Evolutionary conservation across 2,797 vertebrate genomes (phyloP), one percentile per base, ranked within the genome.

Genomic region (Rhinella marina): DNA sequence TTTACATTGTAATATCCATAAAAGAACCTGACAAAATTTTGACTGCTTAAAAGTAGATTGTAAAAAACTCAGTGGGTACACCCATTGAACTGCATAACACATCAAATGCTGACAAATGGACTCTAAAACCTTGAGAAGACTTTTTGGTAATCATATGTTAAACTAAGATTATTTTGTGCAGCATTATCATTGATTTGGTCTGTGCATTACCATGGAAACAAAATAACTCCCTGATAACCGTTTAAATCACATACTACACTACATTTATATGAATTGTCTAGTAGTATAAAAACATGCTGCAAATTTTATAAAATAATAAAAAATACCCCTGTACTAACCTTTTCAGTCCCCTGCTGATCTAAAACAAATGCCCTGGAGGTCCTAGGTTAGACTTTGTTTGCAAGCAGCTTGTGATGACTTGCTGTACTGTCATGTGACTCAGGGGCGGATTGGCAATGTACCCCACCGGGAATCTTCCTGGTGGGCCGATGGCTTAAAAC

Each of bases 181-280:
- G 23, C n/a, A 57, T 72, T 72, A 73, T 13, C 48, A 11, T 62
- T 50, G n/a, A 27, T 50, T 50, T 23, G 9, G 50, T 84, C 14
- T 4, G 8, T 85, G 8, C 2, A 76, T 85, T 12, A 52, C 83
- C 72, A 77, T 85, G 72, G 83, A 21, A 85, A 85, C 72, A n/a
- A 75, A 21, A 73, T 56, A n/a, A 75, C 4, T 13, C 3, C 7
- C 50, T 48, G 59, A 19, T 32, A 73, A 73, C 27, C 7, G 48
- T 82, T 19, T 56, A 32, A 52, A 23, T 66, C 64, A 23, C 25
- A 19, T 5, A 70, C 3, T 27, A 17, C n/a, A 68, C 48, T 25
- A 68, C 14, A 79, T 21, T 27, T 78, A 25, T 27, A 41, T 9
- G 23, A 16, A 21, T 7, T 23, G 21, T 62, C 23, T 21, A 23